Base-by-base conservation (phyloP, 2,888 invertebrate species). In the Heteromurus nitidus region DNA sequence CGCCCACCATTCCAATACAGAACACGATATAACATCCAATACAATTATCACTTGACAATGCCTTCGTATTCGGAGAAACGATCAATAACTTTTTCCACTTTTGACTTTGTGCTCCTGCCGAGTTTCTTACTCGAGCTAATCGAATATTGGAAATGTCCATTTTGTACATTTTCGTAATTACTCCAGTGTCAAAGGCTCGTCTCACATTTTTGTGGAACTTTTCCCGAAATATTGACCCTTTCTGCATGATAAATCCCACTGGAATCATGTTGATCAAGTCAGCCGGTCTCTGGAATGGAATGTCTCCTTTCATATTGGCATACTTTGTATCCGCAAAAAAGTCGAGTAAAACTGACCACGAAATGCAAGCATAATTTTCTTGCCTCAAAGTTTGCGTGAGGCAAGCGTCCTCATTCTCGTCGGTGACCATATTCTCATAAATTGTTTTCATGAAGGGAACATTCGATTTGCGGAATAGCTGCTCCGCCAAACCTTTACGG, bases 21-120 rank as follows among this genome's bases (percentile, higher is more conserved):
- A 44, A 79, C 26, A 79, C 31, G 44, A 70, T 70, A 53, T 62
- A 70, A 20, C 70, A 24, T 18, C 77, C 77, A 13, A 69, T 47
- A 30, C 69, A 50, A 44, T 69, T 77, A 22, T 58, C 42, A n/a
- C n/a, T 64, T 70, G 24, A 36, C 42, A 50, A n/a, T 69, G 69
- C 44, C 69, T 60, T n/a, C n/a, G n/a, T n/a, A n/a, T 11, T 36
- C 50, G 13, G 36, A 13, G 5, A 5, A 5, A 9, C 13, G n/a
- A n/a, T n/a, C 36, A 42, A 67, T n/a, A n/a, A n/a, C n/a, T n/a
- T n/a, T n/a, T 53, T 42, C 36, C 50, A 75, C 58, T 58, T 36
- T 24, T 42, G 20, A 58, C 3, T n/a, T 65, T 22, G 47, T n/a
- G n/a, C n/a, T n/a, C n/a, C n/a, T n/a, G n/a, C n/a, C n/a, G n/a